Evolutionary conservation across 2,797 vertebrate genomes (phyloP), one percentile per base, ranked within the genome.

Genomic region (Spatula clypeata): DNA sequence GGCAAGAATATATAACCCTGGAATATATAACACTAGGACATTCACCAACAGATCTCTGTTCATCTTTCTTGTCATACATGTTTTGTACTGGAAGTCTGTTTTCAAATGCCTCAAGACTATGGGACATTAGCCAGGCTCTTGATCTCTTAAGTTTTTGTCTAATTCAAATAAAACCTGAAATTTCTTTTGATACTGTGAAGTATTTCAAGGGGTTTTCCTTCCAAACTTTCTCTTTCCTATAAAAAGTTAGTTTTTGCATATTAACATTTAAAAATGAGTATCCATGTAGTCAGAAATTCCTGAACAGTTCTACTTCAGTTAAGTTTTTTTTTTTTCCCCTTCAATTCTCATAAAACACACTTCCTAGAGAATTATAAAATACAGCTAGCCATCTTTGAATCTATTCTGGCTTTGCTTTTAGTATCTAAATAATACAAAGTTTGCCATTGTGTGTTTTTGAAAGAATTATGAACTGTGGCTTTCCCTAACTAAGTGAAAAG

Each of bases 391-490:
- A 80, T 45, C 67, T 93, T 90, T 92, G 71, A 92, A 91, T 93
- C 81, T 96, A 94, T 94, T 97, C 84, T 92, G 55, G 9, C 0
- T 77, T 91, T 62, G 62, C n/a, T 96, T 97, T 91, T 77, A 79
- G 36, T 88, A 70, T 67, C 71, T 96, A 79, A 91, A 72, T 70
- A 69, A 34, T 34, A 97, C 95, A 97, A 95, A 82, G 76, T 94
- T 95, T 90, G 44, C 79, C 44, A 93, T 86, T 94, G 69, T 93
- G 71, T 77, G 65, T 71, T 92, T 96, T 81, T 84, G 92, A 88
- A 95, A 97, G 98, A 98, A 92, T 97, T 97, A 98, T 88, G 97
- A 94, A 90, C 72, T 88, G 94, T 4, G 91, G 97, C 96, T 98
- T 97, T 96, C 96, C 94, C 79, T 86, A 90, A 87, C 34, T 79